Evolutionary conservation across 2,113 vertebrate species (phyloP), one percentile per base, ranked within the genome.

Genomic region (Plectropomus leopardus): DNA sequence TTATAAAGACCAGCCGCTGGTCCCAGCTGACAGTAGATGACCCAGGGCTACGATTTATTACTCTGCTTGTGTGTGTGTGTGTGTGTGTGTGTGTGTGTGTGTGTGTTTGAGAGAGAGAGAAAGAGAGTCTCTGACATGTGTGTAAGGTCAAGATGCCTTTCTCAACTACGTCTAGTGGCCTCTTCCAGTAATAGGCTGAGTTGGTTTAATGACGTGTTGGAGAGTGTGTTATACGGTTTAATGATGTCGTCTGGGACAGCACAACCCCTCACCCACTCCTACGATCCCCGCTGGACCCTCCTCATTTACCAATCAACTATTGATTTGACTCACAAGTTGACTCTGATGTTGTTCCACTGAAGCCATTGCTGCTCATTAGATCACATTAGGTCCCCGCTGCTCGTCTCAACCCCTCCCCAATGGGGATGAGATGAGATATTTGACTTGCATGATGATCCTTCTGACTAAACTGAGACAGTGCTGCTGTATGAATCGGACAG

Each of bases 171-270:
- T 81, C 79, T 71, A 64, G 69, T 90, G 86, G 83, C 88, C 80
- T 79, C 67, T 40, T 40, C 51, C 28, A 55, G 80, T 92, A 90
- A 89, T 87, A 63, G 91, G 78, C 86, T 59, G 78, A 75, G 76
- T 67, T 69, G 81, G 84, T 83, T 90, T 88, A 89, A 93, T 90
- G 76, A 85, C 24, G 24, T 81, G 64, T 76, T 82, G 82, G 84
- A 60, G 76, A 79, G 81, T 57, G 76, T 72, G 58, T 85, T 82
- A 28, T 47, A 61, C 74, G 36, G 36, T 89, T 89, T 92, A 92
- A 93, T 89, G 83, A 90, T 87, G 87, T 72, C 71, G 73, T 71
- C 48, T 88, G 91, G 86, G 89, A 91, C 72, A 48, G 42, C 50
- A 44, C 16, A 28, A 55, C 74, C 80, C 74, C 80, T 42, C 78